Evolutionary conservation across 2,888 invertebrate genomes (phyloP), one percentile per base, ranked within the genome.

Genomic region (Lobophora halterata): DNA sequence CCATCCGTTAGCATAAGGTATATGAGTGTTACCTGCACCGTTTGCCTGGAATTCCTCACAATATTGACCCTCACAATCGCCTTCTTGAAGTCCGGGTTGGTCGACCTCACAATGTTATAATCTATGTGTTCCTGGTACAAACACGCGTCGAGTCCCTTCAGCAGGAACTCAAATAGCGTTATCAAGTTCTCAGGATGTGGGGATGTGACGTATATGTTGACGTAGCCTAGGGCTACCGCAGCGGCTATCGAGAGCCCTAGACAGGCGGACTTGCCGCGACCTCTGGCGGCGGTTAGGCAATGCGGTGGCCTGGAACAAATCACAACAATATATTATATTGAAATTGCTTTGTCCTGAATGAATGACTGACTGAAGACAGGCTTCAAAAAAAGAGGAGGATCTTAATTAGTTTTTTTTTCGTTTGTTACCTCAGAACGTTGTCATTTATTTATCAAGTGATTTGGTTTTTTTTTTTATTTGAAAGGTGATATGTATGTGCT

Each of bases 121-220:
- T 99, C 98, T 8, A 95, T 91, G 70, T 99, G 98, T 72, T 99
- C 98, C 79, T 98, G 93, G 76, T 98, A 99, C 40, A 96, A 93
- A 27, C 99, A 86, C 0, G 95, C 95, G 77, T 99, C 97, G 61
- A 98, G 93, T 0, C 97, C 75, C 47, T 98, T 98, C 35, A 98
- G 91, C 2, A 98, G 90, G 76, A 99, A 99, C 73, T 99, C 97
- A 78, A 99, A 99, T 5, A 99, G 89, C 0, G 99, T 99, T 44
- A 95, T 96, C 69, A 99, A 90, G 87, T 99, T 99, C 79, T 99
- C 99, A 0, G 99, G 99, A 71, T 96, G 96, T 0, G 99, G 99
- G 33, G 98, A 97, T 0, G 99, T 98, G 18, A 99, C 97, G 82
- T 97, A 99, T 46, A 98, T 95, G 72, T 97, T 98, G 19, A 97